Evolutionary conservation across 2,888 invertebrate species (phyloP), one percentile per base, ranked within the genome.

Genomic region (Ceriagrion tenellum): DNA sequence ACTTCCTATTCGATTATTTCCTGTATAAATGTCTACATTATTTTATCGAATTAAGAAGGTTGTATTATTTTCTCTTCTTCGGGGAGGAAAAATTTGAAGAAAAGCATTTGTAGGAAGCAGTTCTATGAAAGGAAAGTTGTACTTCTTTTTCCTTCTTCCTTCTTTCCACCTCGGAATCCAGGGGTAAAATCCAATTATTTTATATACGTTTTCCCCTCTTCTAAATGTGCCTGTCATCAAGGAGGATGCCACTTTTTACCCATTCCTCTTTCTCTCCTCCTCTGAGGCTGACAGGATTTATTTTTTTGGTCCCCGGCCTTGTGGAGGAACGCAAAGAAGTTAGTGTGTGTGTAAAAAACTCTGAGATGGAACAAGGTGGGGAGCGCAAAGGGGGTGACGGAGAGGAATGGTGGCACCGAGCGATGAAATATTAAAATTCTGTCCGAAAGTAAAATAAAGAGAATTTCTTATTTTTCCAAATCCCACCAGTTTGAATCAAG

Each of bases 131-230:
- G 35, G n/a, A 2, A 26, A 35, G 35, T 35, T 81, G 47, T 8
- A 4, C 4, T 47, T 47, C 8, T 35, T 35, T 35, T 30, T 16
- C 8, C 8, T 35, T 30, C 18, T 35, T 81, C 35, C 16, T 18
- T 35, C 74, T 81, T 40, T 55, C 12, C 47, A 13, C 23, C 59
- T 26, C 93, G 47, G 93, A 93, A 35, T 93, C 93, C 69, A 47
- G 40, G 93, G 63, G 93, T n/a, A 69, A 69, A 93, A 93, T 93
- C 93, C 69, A 93, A 93, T 93, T 74, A 47, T 63, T 93, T 55
- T 47, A 69, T 47, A 47, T 47, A 74, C 40, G 56, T 69, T 47
- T 93, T 74, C 16, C 35, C 69, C 47, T 93, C 40, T 47, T 74
- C 93, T 69, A 93, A 93, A 93, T 93, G 69, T 47, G 40, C 47